Percentiles rank a stretch among this genome's conserved stretches.
Conservation (phyloP, 2,888 invertebrate genomes). For the Tromatobia lineatoria region DNA sequence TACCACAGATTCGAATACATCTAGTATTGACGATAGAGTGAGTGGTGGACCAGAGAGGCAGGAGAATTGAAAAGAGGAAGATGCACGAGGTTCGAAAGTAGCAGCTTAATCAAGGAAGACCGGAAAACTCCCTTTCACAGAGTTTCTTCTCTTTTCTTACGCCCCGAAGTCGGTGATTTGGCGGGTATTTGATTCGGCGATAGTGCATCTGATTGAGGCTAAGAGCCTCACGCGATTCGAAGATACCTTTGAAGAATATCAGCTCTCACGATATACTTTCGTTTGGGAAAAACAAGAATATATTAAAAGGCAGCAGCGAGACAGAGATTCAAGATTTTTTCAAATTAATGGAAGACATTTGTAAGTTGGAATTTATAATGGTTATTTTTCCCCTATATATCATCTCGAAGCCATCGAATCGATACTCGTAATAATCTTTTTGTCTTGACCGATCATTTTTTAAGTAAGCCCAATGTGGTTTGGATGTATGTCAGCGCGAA, state of each 20-base stretch:
- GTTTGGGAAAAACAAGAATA: constrained; percentile 1
- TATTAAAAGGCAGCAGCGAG: neutral
- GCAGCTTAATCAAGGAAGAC: constrained; percentile 61
- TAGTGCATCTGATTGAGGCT: constrained; percentile 36
- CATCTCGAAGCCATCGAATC: neutral
- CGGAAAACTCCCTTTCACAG: constrained; percentile 36
- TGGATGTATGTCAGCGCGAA: too few relatives aligned
- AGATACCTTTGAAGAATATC: constrained; percentile 20
- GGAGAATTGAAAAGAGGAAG: constrained; percentile 33
- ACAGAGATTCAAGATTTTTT: neutral
- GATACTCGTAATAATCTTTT: neutral
- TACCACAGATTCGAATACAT: constrained; percentile 15
- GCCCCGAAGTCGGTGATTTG: constrained; percentile 2
- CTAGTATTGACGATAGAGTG: constrained; percentile 52
- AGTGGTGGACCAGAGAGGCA: constrained; percentile 21
- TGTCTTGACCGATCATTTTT: neutral
- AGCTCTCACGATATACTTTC: neutral
- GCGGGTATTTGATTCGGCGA: constrained; percentile 31
- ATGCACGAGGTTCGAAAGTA: constrained; percentile 38
- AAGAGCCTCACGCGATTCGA: constrained; percentile 12
- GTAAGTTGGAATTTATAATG: neutral
- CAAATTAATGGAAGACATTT: neutral
- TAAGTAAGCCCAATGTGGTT: too few relatives aligned
- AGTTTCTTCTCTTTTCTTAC: constrained; percentile 4
- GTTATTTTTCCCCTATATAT: neutral